These are phyloP conservation scores for Colinus virginianus DNA, from an alignment of 2,113 vertebrate genomes.

Conservation along the genomic window DNA sequence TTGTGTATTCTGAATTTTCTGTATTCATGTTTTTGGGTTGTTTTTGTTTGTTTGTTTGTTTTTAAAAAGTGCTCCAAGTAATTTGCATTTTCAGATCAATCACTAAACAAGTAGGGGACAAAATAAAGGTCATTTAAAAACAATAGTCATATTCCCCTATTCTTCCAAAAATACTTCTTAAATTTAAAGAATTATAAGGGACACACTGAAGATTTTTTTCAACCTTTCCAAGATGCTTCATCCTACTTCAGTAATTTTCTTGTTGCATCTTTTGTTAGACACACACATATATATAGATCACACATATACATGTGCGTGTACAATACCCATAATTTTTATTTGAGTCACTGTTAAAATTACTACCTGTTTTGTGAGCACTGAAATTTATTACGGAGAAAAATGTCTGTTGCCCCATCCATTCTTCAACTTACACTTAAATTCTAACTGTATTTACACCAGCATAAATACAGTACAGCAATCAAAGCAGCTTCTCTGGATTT, in stretches of 20 bases:
- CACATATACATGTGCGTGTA: neutral
- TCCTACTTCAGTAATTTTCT: neutral
- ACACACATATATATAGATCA: neutral
- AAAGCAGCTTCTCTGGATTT: neutral
- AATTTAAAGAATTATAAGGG: neutral
- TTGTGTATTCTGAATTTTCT: neutral
- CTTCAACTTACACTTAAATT: neutral
- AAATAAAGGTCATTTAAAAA: neutral
- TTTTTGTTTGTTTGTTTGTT: too few relatives aligned
- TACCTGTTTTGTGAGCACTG: neutral
- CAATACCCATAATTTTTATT: slow-evolving; percentile 13
- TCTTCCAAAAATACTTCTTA: neutral
- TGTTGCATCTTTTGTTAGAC: neutral
- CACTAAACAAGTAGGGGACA: neutral
- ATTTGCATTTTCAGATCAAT: neutral
- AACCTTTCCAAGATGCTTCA: neutral
- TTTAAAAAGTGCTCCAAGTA: neutral
- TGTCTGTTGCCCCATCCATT: neutral
- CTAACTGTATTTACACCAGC: neutral
- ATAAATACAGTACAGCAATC: neutral
- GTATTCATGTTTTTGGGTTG: neutral
- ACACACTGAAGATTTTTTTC: neutral
- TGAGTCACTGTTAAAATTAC: slow-evolving; percentile 6
- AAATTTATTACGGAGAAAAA: neutral
- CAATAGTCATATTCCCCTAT: neutral